Conservation (phyloP, 2,113 vertebrate genomes). For the Apistogramma diplotaenia region DNA sequence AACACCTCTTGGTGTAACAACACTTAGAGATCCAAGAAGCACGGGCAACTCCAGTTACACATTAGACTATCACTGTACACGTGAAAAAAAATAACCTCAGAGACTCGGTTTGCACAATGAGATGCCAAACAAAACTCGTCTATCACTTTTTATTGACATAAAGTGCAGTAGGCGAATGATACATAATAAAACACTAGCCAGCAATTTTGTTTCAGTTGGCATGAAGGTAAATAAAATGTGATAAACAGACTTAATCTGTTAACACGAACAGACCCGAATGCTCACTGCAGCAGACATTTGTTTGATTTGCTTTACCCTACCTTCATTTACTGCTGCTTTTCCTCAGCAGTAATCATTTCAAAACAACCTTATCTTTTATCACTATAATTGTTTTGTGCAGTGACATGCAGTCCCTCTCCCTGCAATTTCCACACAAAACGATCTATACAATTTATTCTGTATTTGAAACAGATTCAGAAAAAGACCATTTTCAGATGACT, state of each 20-base stretch:
- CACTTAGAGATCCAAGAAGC: background rate
- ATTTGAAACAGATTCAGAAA: constrained; percentile 57
- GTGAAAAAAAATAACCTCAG: background rate
- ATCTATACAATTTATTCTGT: constrained; percentile 43
- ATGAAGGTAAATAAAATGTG: background rate
- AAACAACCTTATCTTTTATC: background rate
- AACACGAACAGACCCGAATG: background rate
- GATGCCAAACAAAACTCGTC: background rate
- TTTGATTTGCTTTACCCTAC: background rate
- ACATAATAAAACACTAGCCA: background rate
- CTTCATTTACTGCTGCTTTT: background rate
- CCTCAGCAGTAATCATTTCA: background rate
- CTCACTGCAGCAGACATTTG: background rate
- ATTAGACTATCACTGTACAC: background rate
- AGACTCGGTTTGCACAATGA: background rate
- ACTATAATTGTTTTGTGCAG: background rate
- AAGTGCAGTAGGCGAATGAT: background rate
- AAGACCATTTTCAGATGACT: background rate
- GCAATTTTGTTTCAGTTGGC: background rate
- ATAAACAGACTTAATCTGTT: background rate
- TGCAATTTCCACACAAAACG: background rate
- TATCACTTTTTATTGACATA: background rate
- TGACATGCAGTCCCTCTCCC: background rate
- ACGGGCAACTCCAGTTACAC: background rate
- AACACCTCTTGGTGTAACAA: background rate